Evolutionary conservation across 2,888 invertebrate genomes (phyloP).

Genomic region (Cecidostiba fungosa): DNA sequence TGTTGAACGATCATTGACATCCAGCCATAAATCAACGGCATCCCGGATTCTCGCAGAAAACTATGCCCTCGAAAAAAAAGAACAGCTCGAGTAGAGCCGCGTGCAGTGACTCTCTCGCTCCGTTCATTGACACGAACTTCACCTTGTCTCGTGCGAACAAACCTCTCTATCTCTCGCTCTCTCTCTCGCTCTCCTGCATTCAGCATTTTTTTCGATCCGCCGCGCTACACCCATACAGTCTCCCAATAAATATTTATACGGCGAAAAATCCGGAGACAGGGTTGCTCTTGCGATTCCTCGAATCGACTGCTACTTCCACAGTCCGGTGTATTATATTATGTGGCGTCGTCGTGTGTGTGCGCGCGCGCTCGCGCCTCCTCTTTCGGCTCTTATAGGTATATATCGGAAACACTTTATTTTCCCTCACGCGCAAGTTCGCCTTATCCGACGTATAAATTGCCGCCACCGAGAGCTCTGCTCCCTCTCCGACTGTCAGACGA

Average conservation of each 20-base stretch:
- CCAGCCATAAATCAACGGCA: not conserved
- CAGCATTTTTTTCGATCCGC: conserved; percentile 4
- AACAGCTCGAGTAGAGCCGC: not conserved
- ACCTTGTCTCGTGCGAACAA: conserved; percentile 39
- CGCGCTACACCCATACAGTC: not conserved
- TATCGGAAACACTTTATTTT: conserved; percentile 35
- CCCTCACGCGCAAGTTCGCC: conserved; percentile 1
- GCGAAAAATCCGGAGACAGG: conserved; percentile 28
- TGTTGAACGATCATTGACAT: not conserved
- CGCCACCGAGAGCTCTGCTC: not conserved
- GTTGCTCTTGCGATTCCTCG: conserved; percentile 12
- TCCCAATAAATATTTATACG: conserved; percentile 43
- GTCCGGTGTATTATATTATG: conserved; percentile 21
- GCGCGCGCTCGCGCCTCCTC: not conserved
- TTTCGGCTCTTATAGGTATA: not conserved
- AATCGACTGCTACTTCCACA: not conserved
- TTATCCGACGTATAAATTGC: conserved; percentile 54
- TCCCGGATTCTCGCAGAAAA: conserved; percentile 2
- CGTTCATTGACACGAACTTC: conserved; percentile 54
- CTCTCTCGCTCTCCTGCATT: not conserved
- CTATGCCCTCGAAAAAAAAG: not conserved
- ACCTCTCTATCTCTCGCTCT: not conserved
- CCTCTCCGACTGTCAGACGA: not conserved
- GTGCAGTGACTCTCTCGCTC: conserved; percentile 31
- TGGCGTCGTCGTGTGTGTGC: too few relatives aligned